Evolutionary conservation across 2,797 vertebrate genomes (phyloP).

Genomic region (Sternotherus odoratus): DNA sequence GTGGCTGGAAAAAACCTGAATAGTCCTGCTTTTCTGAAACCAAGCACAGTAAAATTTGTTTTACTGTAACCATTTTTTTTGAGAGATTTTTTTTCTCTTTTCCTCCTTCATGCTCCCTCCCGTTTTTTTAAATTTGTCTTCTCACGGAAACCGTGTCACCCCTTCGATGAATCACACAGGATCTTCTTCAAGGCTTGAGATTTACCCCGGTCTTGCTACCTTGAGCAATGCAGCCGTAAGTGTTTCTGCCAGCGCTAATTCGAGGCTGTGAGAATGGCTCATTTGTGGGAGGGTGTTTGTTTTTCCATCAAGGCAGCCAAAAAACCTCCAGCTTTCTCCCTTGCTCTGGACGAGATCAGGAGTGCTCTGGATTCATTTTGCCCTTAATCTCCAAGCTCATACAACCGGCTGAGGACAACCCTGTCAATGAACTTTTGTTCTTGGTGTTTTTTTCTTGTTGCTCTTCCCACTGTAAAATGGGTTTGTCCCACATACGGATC

Average conservation of each 20-base stretch:
- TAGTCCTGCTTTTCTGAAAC: background rate
- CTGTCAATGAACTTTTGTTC: background rate
- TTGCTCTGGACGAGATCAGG: rapidly evolving
- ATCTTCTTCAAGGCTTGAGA: background rate
- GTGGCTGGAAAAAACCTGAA: rapidly evolving
- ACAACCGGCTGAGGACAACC: background rate
- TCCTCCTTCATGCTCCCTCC: background rate
- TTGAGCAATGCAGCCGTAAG: background rate
- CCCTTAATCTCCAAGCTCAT: background rate
- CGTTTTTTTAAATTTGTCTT: rapidly evolving
- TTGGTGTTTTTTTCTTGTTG: background rate
- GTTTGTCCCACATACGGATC: background rate
- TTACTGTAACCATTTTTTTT: slow-evolving; percentile 15
- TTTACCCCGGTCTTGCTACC: background rate
- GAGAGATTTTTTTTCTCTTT: rapidly evolving
- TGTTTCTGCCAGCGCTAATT: slow-evolving; percentile 63
- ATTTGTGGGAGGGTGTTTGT: slow-evolving; percentile 73
- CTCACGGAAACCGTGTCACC: background rate
- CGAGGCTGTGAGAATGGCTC: slow-evolving; percentile 68
- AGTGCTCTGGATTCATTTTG: background rate
- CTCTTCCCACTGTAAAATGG: background rate
- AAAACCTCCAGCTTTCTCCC: slow-evolving; percentile 67
- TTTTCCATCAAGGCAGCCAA: slow-evolving; percentile 77
- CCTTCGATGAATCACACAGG: background rate
- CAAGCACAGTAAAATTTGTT: background rate